A percentile compares a stretch with the other conserved stretches of the same genome.
phyloP scores from a whole-genome alignment of 1,140 invertebrate species.

The Coenobita brevimanus region DNA sequence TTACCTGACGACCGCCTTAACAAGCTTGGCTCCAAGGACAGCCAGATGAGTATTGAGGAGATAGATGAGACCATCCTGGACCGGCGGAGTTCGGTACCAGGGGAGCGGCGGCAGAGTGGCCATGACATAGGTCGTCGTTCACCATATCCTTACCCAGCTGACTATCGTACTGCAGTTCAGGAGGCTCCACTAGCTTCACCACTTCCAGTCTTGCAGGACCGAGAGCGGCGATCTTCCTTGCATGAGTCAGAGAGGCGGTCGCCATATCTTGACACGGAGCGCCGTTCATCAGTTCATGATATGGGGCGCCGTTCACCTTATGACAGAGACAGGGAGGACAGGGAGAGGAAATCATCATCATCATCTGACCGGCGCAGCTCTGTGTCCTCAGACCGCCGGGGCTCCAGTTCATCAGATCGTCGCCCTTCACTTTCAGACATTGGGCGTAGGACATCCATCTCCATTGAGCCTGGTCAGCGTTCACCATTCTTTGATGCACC shows the following conservation, averaged over 20 bases:
- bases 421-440: conserved; percentile 67
- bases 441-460: conserved; percentile 64
- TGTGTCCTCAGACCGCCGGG: conserved; percentile 64
- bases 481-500: conserved; percentile 68
- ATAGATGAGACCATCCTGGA: conserved; percentile 67
- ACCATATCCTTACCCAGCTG: conserved; percentile 45
- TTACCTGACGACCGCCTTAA: conserved; percentile 66
- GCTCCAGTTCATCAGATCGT: conserved; percentile 62
- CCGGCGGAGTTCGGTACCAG: conserved; percentile 47
- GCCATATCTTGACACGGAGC: conserved; percentile 60
- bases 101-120: conserved; percentile 52
- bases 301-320: conserved; percentile 60
- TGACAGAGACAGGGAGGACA: conserved; percentile 56
- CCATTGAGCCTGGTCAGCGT: conserved; percentile 62
- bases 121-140: conserved; percentile 64
- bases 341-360: conserved; percentile 56
- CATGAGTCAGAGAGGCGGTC: conserved; percentile 63
- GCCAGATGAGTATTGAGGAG: conserved; percentile 69
- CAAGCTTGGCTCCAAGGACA: conserved; percentile 67
- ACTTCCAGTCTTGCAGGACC: conserved; percentile 15
- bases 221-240: conserved; percentile 55
- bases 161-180: conserved; percentile 30
- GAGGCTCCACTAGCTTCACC: conserved; percentile 36
- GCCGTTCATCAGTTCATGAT: conserved; percentile 62
- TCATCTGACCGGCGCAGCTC: conserved; percentile 67